These are phyloP conservation scores for Pseudoips prasinana DNA, from an alignment of 2,888 invertebrate species.

Conservation along the genomic window DNA sequence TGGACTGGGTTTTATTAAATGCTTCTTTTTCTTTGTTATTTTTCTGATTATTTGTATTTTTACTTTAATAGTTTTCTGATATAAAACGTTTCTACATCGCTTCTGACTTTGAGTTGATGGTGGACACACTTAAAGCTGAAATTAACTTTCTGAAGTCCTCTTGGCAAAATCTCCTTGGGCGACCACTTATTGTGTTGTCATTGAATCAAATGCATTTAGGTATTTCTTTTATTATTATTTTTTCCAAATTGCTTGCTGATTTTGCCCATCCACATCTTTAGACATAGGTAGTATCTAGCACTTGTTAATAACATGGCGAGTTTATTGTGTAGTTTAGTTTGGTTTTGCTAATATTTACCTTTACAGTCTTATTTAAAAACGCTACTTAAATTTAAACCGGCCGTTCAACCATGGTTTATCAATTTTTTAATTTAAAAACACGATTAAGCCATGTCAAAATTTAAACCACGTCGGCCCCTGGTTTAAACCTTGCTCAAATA, in stretches of 20 bases:
- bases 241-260: slow-evolving; percentile 40
- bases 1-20: no score
- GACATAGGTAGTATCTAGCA: slow-evolving; percentile 13
- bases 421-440: no score
- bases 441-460: no score
- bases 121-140: slow-evolving; percentile 98
- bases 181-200: slow-evolving; percentile 96
- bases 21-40: background rate
- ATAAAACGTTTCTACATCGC: slow-evolving; percentile 99
- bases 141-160: slow-evolving; percentile 98
- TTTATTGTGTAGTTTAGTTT: slow-evolving; percentile 12
- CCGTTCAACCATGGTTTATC: no score
- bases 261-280: slow-evolving; percentile 38
- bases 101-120: slow-evolving; percentile 98
- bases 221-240: slow-evolving; percentile 66
- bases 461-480: no score
- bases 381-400: no score
- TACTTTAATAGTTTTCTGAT: slow-evolving; percentile 93
- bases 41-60: slow-evolving; percentile 7
- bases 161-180: slow-evolving; percentile 98
- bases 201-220: slow-evolving; percentile 95
- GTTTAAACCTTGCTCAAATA: no score
- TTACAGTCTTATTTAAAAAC: no score
- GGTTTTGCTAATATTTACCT: no score
- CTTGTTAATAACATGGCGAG: slow-evolving; percentile 17